Evolutionary conservation across 2,797 vertebrate species (phyloP).

Genomic region (Arremon aurantiirostris): DNA sequence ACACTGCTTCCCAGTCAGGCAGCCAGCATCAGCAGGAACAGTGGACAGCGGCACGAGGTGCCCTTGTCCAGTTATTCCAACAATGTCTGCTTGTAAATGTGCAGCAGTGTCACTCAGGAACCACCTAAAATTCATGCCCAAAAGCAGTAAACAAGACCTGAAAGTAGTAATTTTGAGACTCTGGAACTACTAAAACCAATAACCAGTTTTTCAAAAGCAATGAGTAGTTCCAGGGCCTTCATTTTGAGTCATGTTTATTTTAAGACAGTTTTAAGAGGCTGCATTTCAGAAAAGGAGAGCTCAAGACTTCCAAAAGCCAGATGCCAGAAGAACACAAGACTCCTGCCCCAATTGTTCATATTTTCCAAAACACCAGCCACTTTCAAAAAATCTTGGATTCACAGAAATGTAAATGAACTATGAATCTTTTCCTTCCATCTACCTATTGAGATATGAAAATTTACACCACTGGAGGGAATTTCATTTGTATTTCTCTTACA

Average conservation of each 20-base stretch:
- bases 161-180: not conserved
- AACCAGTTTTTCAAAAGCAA: not conserved
- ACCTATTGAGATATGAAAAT: not conserved
- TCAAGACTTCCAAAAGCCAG: not conserved
- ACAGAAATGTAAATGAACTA: not conserved
- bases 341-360: fast-evolving
- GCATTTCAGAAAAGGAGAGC: not conserved
- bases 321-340: not conserved
- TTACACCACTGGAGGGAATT: not conserved
- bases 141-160: not conserved
- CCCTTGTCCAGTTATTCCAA: not conserved
- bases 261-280: not conserved
- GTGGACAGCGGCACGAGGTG: not conserved
- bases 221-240: not conserved
- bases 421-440: not conserved
- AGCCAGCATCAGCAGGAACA: not conserved
- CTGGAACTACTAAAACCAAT: not conserved
- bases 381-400: not conserved
- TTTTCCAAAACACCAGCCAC: not conserved
- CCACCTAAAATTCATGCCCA: not conserved
- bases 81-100: not conserved
- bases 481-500: not conserved
- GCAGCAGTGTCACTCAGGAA: fast-evolving
- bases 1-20: not conserved
- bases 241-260: not conserved